Base-by-base conservation (phyloP, 1,140 invertebrate genomes). In the Pemphigus obesinymphae region DNA sequence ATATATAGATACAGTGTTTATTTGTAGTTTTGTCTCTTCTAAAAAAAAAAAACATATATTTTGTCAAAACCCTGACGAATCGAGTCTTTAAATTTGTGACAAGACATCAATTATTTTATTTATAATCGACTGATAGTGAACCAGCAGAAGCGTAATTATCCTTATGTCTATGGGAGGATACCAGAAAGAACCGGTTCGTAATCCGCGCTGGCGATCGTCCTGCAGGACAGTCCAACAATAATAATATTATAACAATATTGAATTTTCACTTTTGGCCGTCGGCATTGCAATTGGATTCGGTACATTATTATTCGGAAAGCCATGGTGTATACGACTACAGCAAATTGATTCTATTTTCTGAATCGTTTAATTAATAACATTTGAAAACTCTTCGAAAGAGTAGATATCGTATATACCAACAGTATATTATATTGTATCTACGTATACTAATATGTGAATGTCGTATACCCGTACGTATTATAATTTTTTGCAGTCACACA, bases 241-340 rank as follows among this genome's bases (percentile, higher is more conserved):
- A 53, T 13, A 20, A 45, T 31, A 43, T 26, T 31, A 34, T 29
- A 13, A n/a, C 10, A 3, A 37, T 55, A 26, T n/a, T 6, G n/a
- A 37, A 58, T 78, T 55, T 55, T 78, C 48, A 78, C 53, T 76
- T 76, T 76, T 76, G 45, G 13, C 3, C 23, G 45, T 29, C 3
- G 29, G 4, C 5, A 20, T 15, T 8, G 15, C 48, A n/a, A 78
- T 78, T 78, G 6, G 75, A 58, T 78, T 61, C 75, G 75, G 75
- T 61, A 11, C 17, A 61, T 78, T 78, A 78, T 76, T 40, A 61
- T 78, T 37, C 45, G 48, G 61, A 78, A 78, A 78, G n/a, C 34
- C 13, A 20, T 37, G 29, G 50, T 7, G 37, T 26, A 55, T 55
- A 68, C n/a, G 10, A 37, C 31, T 15, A 6, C 15, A 31, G 3